A percentile compares a stretch with the other conserved stretches of the same genome.
phyloP scores from a whole-genome alignment of 2,113 vertebrate species.

The Rhagologus leucostigma region DNA sequence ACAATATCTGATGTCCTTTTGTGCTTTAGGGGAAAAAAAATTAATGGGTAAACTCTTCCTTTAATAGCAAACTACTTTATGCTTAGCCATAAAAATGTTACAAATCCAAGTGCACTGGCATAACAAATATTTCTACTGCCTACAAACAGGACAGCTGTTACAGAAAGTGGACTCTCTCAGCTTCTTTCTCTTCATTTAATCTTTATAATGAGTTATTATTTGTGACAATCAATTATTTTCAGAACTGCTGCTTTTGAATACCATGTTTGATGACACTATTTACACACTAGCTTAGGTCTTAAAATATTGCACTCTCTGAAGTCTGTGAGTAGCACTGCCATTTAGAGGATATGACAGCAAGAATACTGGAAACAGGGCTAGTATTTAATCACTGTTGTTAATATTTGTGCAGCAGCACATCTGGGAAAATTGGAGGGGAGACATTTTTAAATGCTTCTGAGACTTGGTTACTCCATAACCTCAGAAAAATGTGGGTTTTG shows the following conservation, averaged over 20 bases:
- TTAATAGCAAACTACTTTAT: conserved; percentile 23
- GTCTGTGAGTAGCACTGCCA: not conserved
- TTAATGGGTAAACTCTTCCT: conserved; percentile 1
- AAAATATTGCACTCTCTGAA: not conserved
- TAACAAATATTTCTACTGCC: not conserved
- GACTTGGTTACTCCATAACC: not conserved
- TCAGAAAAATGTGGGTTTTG: not conserved
- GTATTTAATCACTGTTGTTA: not conserved
- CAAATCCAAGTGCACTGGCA: conserved; percentile 4
- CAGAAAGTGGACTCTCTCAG: not conserved
- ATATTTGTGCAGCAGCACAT: not conserved
- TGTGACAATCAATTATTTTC: not conserved
- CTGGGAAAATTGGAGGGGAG: not conserved
- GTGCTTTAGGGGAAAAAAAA: not conserved
- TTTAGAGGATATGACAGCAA: not conserved
- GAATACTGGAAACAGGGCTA: not conserved
- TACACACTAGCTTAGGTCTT: not conserved
- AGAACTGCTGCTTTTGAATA: not conserved
- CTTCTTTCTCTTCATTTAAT: not conserved
- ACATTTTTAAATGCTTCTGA: not conserved
- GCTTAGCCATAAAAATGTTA: not conserved
- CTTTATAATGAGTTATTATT: not conserved
- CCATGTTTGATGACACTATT: not conserved
- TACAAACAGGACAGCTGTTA: not conserved
- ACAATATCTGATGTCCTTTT: not conserved